Evolutionary conservation across 2,888 invertebrate species (phyloP).

Genomic region (Lasioglossum morio): DNA sequence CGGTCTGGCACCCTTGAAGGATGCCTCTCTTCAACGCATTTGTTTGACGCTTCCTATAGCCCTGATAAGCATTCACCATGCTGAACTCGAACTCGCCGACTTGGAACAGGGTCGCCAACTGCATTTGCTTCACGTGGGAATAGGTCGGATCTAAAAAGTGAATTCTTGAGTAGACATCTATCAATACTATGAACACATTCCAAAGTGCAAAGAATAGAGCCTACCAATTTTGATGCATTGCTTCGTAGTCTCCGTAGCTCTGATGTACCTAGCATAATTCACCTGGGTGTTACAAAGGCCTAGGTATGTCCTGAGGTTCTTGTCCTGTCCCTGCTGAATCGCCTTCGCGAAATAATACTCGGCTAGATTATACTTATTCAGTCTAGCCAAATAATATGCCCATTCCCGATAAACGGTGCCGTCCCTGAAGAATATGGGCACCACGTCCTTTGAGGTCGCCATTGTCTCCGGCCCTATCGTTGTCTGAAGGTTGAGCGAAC

Average conservation of each 20-base stretch:
- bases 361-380: constrained; percentile 66
- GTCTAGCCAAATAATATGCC: constrained; percentile 72
- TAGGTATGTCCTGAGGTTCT: constrained; percentile 73
- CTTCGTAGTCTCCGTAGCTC: constrained; percentile 71
- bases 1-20: constrained; percentile 75
- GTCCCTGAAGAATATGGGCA: constrained; percentile 67
- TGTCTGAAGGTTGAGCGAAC: background rate
- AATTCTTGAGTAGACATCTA: background rate
- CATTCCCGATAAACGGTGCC: constrained; percentile 78
- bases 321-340: constrained; percentile 62
- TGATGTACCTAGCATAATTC: constrained; percentile 72
- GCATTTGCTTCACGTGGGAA: constrained; percentile 73
- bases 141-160: constrained; percentile 73
- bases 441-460: constrained; percentile 56
- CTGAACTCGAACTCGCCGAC: constrained; percentile 78
- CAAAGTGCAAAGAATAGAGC: background rate
- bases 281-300: constrained; percentile 74
- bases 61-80: constrained; percentile 77
- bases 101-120: constrained; percentile 75
- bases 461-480: constrained; percentile 16
- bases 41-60: constrained; percentile 61
- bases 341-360: constrained; percentile 75
- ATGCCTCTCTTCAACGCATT: constrained; percentile 74
- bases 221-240: constrained; percentile 77
- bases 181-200: too few species aligned